Conservation (phyloP, 2,113 vertebrate species). For the Chiloscyllium plagiosum region DNA sequence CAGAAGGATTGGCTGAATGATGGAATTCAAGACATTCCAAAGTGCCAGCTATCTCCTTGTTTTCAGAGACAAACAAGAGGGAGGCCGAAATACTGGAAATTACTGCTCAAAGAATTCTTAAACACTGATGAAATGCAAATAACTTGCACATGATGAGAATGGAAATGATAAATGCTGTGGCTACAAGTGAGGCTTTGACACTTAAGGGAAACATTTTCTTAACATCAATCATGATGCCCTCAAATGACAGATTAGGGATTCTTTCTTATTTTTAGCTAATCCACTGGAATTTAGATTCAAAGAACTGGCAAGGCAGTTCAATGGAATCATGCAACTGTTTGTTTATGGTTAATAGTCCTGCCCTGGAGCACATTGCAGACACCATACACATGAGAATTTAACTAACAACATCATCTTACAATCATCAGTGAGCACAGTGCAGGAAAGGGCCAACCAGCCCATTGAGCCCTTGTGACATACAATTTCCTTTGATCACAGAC, state of each 20-base stretch:
- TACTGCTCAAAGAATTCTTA: not conserved
- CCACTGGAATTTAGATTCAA: not conserved
- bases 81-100: not conserved
- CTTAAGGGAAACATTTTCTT: not conserved
- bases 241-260: not conserved
- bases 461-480: not conserved
- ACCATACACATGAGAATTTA: not conserved
- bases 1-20: not conserved
- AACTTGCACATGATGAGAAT: constrained; percentile 13
- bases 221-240: not conserved
- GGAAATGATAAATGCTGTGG: constrained; percentile 21
- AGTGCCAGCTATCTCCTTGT: not conserved
- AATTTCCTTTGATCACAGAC: not conserved
- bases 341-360: not conserved
- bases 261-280: not conserved
- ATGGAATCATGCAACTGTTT: not conserved
- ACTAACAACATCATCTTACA: not conserved
- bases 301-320: not conserved
- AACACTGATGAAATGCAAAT: not conserved
- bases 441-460: not conserved
- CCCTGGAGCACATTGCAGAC: not conserved
- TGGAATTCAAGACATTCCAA: not conserved
- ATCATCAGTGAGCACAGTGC: not conserved
- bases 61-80: not conserved
- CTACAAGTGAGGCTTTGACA: not conserved